Base-by-base conservation (phyloP, 1,140 invertebrate species). In the Oppia nitens region DNA sequence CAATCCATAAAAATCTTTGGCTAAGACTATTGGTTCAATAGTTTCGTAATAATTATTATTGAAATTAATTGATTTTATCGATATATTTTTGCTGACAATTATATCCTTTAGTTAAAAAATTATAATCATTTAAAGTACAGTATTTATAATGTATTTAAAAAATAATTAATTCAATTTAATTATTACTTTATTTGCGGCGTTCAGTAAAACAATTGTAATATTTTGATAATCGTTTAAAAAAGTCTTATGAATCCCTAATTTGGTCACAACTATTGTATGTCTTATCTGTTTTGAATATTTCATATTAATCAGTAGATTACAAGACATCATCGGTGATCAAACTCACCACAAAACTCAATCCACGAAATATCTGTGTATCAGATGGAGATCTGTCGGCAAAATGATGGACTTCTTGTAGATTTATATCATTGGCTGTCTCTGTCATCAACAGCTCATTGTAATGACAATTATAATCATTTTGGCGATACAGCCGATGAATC, bases 321-420 rank as follows among this genome's bases (percentile, higher is more conserved):
- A 20, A 20, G 24, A 50, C 12, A 50, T 21, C 9, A 1, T n/a
- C n/a, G n/a, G n/a, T n/a, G n/a, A n/a, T n/a, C n/a, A n/a, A n/a
- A 20, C 11, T 47, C 50, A 62, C 61, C 28, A 60, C 20, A 60
- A 62, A 62, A 49, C 26, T 60, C n/a, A 60, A 62, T 21, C 61
- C 61, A 56, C 55, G 45, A 56, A 60, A 54, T 50, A 60, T 52
- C 11, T 20, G 3, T 21, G 27, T 61, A 29, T 26, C 47, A 2
- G 29, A 20, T 17, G 26, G 12, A 28, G n/a, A 20, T 45, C 11
- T 14, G 24, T 21, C 51, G 45, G 6, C 17, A 26, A 14, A 3
- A 24, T 9, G 20, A 9, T 12, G n/a, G 49, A 20, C 20, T 20
- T 50, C 11, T 50, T 50, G 11, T 6, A 11, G 9, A 50, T 9